Evolutionary conservation across 1,140 invertebrate genomes (phyloP).

Genomic region (Protaetia brevitarsis): DNA sequence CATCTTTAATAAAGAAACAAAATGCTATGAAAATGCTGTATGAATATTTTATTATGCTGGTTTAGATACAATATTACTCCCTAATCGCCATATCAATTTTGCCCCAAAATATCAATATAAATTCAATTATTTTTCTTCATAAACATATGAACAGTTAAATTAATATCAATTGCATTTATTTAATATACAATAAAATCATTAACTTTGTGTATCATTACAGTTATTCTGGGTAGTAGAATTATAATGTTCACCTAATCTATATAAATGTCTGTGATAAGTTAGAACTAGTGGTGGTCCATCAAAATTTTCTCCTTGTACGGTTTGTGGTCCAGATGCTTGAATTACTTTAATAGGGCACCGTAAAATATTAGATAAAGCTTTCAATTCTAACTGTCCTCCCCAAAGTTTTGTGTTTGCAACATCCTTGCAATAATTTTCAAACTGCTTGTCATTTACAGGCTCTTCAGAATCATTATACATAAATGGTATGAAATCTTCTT

Average conservation of each 20-base stretch:
- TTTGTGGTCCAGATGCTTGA: slow-evolving; percentile 76
- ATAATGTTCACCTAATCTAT: slow-evolving; percentile 91
- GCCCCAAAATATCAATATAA: too few relatives aligned
- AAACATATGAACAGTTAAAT: too few relatives aligned
- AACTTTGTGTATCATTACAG: neutral
- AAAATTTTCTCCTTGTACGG: slow-evolving; percentile 74
- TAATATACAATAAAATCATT: neutral
- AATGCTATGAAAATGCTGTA: too few relatives aligned
- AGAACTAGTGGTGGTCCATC: slow-evolving; percentile 63
- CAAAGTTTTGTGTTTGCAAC: slow-evolving; percentile 78
- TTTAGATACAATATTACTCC: too few relatives aligned
- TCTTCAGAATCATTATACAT: slow-evolving; percentile 76
- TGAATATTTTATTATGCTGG: too few relatives aligned
- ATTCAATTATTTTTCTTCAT: too few relatives aligned
- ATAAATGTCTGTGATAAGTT: slow-evolving; percentile 89
- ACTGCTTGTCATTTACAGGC: slow-evolving; percentile 70
- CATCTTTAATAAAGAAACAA: too few relatives aligned
- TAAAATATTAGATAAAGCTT: slow-evolving; percentile 77
- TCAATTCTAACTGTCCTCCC: slow-evolving; percentile 92
- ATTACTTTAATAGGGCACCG: slow-evolving; percentile 83
- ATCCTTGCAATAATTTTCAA: slow-evolving; percentile 80
- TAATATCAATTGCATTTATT: too few relatives aligned
- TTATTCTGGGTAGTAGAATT: slow-evolving; percentile 66
- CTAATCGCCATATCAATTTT: too few relatives aligned
- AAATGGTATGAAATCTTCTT: slow-evolving; percentile 85